A percentile compares a stretch with the other conserved stretches of the same genome.
Evolutionary conservation across 1,140 invertebrate species (phyloP).

Genomic region (Ostrea edulis): DNA sequence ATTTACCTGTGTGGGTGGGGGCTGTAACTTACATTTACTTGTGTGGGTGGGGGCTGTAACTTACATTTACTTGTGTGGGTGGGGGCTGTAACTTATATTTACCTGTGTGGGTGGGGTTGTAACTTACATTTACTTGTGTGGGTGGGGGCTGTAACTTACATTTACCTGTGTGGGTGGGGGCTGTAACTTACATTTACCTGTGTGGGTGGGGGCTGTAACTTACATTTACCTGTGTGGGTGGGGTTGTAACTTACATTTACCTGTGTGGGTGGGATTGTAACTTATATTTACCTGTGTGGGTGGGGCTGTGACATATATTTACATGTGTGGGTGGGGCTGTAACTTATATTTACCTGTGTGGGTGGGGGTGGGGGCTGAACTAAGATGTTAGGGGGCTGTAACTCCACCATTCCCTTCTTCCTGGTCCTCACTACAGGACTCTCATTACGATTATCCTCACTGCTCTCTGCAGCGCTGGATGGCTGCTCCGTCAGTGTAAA

Average conservation of each 20-base stretch:
- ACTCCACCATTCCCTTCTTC: slow-evolving; percentile 76
- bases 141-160: too few species aligned
- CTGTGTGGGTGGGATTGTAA: not conserved
- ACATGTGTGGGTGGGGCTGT: not conserved
- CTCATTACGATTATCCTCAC: slow-evolving; percentile 77
- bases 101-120: too few species aligned
- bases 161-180: too few species aligned
- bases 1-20: too few species aligned
- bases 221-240: too few species aligned
- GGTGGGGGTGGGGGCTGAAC: slow-evolving; percentile 73
- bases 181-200: too few species aligned
- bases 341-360: slow-evolving; percentile 67
- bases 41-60: too few species aligned
- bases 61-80: too few species aligned
- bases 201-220: too few species aligned
- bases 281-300: not conserved
- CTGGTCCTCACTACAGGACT: slow-evolving; percentile 66
- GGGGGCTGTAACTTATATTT: too few species aligned
- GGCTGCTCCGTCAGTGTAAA: slow-evolving; percentile 78
- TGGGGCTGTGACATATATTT: not conserved
- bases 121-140: too few species aligned
- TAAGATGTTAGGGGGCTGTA: slow-evolving; percentile 75
- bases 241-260: too few species aligned
- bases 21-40: slow-evolving; percentile 65
- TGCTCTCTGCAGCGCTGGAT: slow-evolving; percentile 72